Evolutionary conservation across 1,140 invertebrate species (phyloP), one percentile per base, ranked within the genome.

Genomic region (Papilio glaucus): DNA sequence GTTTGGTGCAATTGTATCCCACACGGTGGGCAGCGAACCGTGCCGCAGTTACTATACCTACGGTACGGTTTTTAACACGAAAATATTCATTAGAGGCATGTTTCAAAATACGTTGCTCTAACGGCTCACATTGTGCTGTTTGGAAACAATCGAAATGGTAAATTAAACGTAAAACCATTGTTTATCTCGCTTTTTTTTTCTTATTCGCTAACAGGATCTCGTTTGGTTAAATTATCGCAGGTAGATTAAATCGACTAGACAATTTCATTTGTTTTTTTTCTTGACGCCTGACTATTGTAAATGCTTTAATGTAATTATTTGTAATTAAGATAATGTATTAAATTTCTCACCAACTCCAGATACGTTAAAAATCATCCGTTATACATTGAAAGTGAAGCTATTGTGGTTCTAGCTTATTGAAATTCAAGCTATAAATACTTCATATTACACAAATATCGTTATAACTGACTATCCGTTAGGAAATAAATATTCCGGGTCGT

Each of bases 1-100:
- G 61, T 75, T 68, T 81, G 78, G 80, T 86, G 85, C 87, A 88
- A 86, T 86, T 86, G 86, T 85, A 83, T 81, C 77, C 81, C 82
- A 88, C 80, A 84, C 73, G 77, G 79, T 76, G 57, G 62, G 73
- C 74, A 76, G 57, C 87, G 78, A 83, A 90, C 83, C 89, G 80
- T 86, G 83, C 85, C 87, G 74, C 29, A 33, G 29, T 33, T 33
- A 33, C 29, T 33, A 33, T 82, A 79, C 78, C 83, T 73, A 74
- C 68, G 71, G 70, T 78, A 61, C 77, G 78, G 68, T 75, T 78
- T 41, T 42, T 45, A 67, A 78, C 73, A 78, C 73, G 61, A 85
- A 85, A 85, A 82, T 86, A 86, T 84, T 85, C 85, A 86, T 86
- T 87, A 84, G 72, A 74, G 57, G 18, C 75, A 74, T 72, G 76